Base-by-base conservation (phyloP, 1,140 invertebrate species). In the Anadara kagoshimensis region DNA sequence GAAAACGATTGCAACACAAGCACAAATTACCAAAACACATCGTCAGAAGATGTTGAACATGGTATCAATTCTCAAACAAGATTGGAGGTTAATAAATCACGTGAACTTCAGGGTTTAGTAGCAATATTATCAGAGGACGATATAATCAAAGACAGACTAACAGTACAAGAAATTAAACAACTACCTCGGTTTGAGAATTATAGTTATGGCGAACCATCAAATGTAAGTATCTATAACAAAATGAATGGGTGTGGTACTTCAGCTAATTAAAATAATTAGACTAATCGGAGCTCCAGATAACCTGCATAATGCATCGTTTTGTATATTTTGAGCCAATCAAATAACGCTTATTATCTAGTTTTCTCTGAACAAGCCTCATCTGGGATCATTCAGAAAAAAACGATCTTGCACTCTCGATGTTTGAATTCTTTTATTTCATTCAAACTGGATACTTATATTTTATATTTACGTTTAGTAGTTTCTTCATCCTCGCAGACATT, bases 151-250 rank as follows among this genome's bases (percentile, higher is more conserved):
- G 80, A 81, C n/a, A 78, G 85, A 80, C 77, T 91, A 11, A 86
- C 78, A 54, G 22, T 87, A 41, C 88, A 90, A 10, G 88, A 92
- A 82, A 90, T 92, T 49, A 87, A 83, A 83, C 77, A 79, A 26
- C 76, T 91, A 58, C 88, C 91, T 7, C 88, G 85, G 78, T 92
- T 92, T 89, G 68, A 85, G 63, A 89, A 91, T 76, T 92, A 92
- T 80, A 22, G 82, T 7, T 73, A 80, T 29, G 91, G 91, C 54
- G 69, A 73, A 49, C 88, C 86, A 41, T 89, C 84, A 29, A 90
- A 84, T 67, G 87, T 88, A 82, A 80, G 77, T 29, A 61, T 20
- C n/a, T 5, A 22, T 49, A 3, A 18, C 18, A 18, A 20, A 22
- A 10, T 22, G 16, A 61, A 62, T 53, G 29, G 61, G 24, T 36